Conservation (phyloP, 2,797 vertebrate genomes). For the Lagorchestes hirsutus region DNA sequence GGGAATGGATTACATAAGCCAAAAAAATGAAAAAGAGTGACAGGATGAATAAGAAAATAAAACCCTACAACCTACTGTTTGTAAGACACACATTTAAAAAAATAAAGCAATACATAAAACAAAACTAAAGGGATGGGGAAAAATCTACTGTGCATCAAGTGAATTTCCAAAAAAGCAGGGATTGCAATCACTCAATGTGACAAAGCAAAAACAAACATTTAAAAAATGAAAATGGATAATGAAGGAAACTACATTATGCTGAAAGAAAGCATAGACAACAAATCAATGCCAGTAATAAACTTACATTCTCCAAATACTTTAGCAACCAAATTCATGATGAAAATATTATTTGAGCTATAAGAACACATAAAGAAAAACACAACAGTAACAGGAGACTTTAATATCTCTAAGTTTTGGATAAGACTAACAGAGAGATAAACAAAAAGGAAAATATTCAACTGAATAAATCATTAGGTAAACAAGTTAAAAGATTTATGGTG, state of each 20-base stretch:
- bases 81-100: too few species aligned
- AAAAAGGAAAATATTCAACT: neutral
- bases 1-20: neutral
- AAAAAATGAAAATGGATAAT: neutral
- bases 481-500: neutral
- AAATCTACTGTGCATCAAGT: neutral
- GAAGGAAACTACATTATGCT: neutral
- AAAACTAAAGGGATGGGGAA: neutral
- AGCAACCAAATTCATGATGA: neutral
- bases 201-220: neutral
- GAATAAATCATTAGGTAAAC: neutral
- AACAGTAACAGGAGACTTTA: neutral
- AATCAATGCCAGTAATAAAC: too few species aligned
- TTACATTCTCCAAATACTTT: neutral
- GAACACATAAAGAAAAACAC: neutral
- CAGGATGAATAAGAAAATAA: neutral
- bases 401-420: neutral
- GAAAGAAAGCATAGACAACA: neutral
- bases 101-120: neutral
- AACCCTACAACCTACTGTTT: neutral
- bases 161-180: neutral
- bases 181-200: neutral
- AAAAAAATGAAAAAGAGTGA: neutral
- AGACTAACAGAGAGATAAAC: neutral
- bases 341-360: neutral